Percentiles rank a stretch among this genome's conserved stretches.
Conservation (phyloP, 2,888 invertebrate genomes). For the Harpalus rubripes region DNA sequence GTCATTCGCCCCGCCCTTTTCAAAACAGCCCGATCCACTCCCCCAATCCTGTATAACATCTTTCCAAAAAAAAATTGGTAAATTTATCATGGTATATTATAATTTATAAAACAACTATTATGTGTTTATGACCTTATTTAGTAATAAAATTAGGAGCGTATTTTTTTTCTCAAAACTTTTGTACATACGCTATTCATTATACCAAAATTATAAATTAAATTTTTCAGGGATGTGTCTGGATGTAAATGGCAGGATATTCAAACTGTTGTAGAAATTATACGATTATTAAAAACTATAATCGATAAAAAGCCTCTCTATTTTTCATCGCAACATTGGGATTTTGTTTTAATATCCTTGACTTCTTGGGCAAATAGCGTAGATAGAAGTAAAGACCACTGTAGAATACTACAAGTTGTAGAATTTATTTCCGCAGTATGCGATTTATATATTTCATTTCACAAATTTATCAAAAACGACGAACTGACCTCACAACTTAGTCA, state of each 20-base stretch:
- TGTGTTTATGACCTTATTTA: too few species aligned
- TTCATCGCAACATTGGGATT: constrained; percentile 85
- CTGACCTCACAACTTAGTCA: constrained; percentile 70
- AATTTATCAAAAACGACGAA: constrained; percentile 76
- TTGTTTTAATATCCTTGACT: constrained; percentile 84
- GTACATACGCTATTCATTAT: too few species aligned
- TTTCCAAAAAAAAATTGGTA: too few species aligned
- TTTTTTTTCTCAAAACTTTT: too few species aligned
- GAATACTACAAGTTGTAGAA: constrained; percentile 79
- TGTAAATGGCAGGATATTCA: constrained; percentile 74
- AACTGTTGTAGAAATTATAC: constrained; percentile 76
- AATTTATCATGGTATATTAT: too few species aligned
- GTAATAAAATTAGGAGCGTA: too few species aligned
- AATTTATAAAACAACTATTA: too few species aligned
- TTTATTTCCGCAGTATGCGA: constrained; percentile 79
- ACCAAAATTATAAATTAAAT: constrained; percentile 34
- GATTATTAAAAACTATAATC: constrained; percentile 75
- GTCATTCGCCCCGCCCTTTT: too few species aligned
- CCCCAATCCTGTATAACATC: too few species aligned
- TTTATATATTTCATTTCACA: constrained; percentile 78
- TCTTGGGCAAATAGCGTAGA: constrained; percentile 82
- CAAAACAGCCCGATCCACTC: too few species aligned
- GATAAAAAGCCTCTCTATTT: constrained; percentile 71
- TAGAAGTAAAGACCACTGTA: constrained; percentile 75
- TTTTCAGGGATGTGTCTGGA: constrained; percentile 72